Evolutionary conservation across 2,113 vertebrate species (phyloP), one percentile per base, ranked within the genome.

Genomic region (Boulengeromyrus knoepffleri): DNA sequence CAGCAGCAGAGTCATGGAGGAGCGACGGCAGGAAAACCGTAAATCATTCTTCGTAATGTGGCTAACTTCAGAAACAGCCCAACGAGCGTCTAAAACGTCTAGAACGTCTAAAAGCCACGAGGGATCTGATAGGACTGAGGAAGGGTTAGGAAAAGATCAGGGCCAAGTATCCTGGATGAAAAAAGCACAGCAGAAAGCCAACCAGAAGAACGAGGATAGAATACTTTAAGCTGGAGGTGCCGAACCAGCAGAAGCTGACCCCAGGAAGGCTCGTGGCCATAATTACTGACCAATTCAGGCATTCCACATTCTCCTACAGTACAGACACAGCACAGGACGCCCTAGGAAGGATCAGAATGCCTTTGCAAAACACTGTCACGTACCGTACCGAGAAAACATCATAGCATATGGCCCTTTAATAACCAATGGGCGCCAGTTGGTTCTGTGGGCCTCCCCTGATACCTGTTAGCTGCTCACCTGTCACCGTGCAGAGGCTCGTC

Each of bases 381-480:
- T 17, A 77, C 70, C 13, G 5, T 17, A 17, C 31, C 1, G 31
- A 17, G 31, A 36, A 15, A 77, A 36, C 31, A 39, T 77, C 31
- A 39, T 0, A 4, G 70, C 13, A 77, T 39, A 36, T 39, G 9
- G 27, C 1, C 13, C 12, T 17, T 13, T 39, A 39, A 36, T 39
- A 77, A 77, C 3, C 31, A 77, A 19, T 15, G 31, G 15, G 36
- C 5, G 1, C 17, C 5, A 13, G 45, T 24, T 85, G 42, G 24
- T 49, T 45, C 42, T 13, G 42, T 15, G 27, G n/a, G 21, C 46
- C 45, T 12, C 15, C 36, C 13, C 36, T 19, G 17, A 80, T 42
- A 87, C n/a, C 49, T 2, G n/a, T 6, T 52, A 87, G 49, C 46
- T 36, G 39, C 87, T 88, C 52, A 88, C 87, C 87, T 88, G 87